Base-by-base conservation (phyloP, 1,140 invertebrate genomes). In the Antheraea mylitta region DNA sequence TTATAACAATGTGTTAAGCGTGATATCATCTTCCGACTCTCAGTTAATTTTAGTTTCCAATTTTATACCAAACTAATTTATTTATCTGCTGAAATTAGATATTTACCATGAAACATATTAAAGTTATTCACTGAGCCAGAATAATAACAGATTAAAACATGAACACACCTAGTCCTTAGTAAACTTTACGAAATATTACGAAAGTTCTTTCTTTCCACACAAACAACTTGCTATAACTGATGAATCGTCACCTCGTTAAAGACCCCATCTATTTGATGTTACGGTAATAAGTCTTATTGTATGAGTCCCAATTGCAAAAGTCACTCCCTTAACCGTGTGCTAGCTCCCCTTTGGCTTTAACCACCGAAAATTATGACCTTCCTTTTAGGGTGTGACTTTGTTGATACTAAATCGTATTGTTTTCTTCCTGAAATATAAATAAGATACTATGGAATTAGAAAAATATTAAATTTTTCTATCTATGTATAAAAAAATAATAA, bases 211-310 rank as follows among this genome's bases (percentile, higher is more conserved):
- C 45, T 53, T 53, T 53, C 45, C 0, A 53, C 16, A 53, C 11
- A 53, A 53, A 53, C 16, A 53, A 53, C 45, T 16, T 53, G 45
- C 13, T 13, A 45, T 9, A 45, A 18, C 64, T 67, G 64, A 70
- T 72, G 74, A 75, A 80, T 80, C 73, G 74, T 59, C 73, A 75
- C 69, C 37, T 77, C 72, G 69, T 78, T 76, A 76, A 10, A 53
- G 66, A 18, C 71, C 78, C 75, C 74, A 70, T 68, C 61, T 76
- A 78, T 77, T 77, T 77, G 72, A 65, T 63, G 62, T 74, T 76
- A 77, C 66, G 68, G 63, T 75, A 81, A 81, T 80, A 82, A 77
- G 70, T 79, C 74, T 71, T 73, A 79, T 80, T 79, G 75, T 42
- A 18, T 60, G 18, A 75, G 74, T 75, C 65, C 70, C 75, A 72